Evolutionary conservation across 2,113 vertebrate species (phyloP).

Genomic region (Mixornis gularis): DNA sequence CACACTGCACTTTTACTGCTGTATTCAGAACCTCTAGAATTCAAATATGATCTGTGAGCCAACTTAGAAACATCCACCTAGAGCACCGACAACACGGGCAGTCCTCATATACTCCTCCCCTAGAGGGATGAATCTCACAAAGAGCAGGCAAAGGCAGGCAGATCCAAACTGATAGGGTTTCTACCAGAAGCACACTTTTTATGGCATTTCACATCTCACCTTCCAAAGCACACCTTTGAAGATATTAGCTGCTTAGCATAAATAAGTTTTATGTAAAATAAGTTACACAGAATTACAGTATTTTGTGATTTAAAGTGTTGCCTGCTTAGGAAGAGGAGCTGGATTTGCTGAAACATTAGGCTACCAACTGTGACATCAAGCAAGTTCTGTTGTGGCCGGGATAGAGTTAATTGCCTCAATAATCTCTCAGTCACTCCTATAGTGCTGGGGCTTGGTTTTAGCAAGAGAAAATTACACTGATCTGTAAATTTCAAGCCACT

Average conservation of each 20-base stretch:
- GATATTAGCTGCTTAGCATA: not conserved
- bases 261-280: accelerated
- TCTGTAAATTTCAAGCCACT: not conserved
- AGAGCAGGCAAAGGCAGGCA: not conserved
- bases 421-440: not conserved
- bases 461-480: not conserved
- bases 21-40: not conserved
- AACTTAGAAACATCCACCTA: not conserved
- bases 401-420: not conserved
- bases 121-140: accelerated
- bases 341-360: not conserved
- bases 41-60: accelerated
- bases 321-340: not conserved
- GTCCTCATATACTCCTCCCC: not conserved
- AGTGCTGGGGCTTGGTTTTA: not conserved
- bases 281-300: accelerated
- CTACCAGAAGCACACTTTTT: not conserved
- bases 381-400: not conserved
- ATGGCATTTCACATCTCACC: not conserved
- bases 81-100: not conserved
- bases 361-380: not conserved
- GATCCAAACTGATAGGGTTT: accelerated
- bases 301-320: not conserved
- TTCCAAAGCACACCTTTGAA: not conserved
- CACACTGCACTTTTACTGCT: not conserved